Evolutionary conservation across 1,140 invertebrate species (phyloP), one percentile per base, ranked within the genome.

Genomic region (Leptopilina clavipes): DNA sequence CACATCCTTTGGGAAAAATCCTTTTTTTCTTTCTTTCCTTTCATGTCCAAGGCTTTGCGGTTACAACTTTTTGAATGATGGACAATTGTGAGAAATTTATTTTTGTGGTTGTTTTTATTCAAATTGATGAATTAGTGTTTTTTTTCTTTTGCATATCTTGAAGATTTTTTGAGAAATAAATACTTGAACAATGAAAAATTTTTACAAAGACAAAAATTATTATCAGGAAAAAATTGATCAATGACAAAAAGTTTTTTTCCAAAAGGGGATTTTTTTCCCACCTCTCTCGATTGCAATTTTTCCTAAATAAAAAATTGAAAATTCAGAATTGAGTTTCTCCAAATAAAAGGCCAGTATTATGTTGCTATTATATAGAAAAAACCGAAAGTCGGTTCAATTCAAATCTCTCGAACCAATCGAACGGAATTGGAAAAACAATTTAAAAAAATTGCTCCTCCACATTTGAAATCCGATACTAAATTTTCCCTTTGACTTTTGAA

Each of bases 1-100:
- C 22, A 65, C 59, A 65, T 65, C 59, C 59, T 65, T 65, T 65
- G 59, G 25, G 59, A 65, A 65, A 65, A 65, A 22, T 31, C 59
- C 31, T 65, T 65, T 40, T 40, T 40, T 31, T 31, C 25, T 31
- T 31, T 31, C 25, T 31, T 31, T 40, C 5, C 37, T 40, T 40
- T 40, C 37, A 31, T 31, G 25, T 31, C 25, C 25, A 65, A 65
- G 59, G 25, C 25, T 14, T 65, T 65, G 59, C 25, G 59, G 59
- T 65, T 14, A 14, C 25, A 11, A 40, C 37, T 40, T 40, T 40
- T 40, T 9, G 37, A 40, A 40, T 40, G 3, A 40, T 40, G 37
- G 8, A 40, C 37, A 40, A 40, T 19, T 65, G 59, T 65, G 59
- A 31, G 59, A 65, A 65, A 65, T 65, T 31, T 31, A n/a, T n/a